Conservation (phyloP, 2,888 invertebrate species). For the Tipula unca region DNA sequence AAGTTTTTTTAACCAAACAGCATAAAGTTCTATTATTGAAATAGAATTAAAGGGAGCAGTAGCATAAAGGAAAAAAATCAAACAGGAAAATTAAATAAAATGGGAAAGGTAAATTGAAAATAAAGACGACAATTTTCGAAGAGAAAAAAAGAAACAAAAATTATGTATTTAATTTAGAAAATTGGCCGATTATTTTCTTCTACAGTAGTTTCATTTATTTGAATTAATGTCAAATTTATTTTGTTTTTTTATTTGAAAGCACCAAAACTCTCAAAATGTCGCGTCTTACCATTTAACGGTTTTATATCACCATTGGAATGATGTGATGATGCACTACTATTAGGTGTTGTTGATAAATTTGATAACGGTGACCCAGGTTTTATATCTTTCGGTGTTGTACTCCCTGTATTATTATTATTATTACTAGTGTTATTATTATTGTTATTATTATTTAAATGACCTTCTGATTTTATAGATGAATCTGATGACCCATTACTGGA, state of each 20-base stretch:
- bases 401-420: constrained; percentile 21
- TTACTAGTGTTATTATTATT: constrained; percentile 19
- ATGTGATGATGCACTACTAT: constrained; percentile 29
- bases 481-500: constrained; percentile 25
- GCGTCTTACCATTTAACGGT: constrained; percentile 27
- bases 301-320: constrained; percentile 28
- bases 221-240: constrained; percentile 24
- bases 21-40: background rate
- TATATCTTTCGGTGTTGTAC: constrained; percentile 27
- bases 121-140: constrained; percentile 9
- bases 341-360: constrained; percentile 28
- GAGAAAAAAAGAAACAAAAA: background rate
- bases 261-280: background rate
- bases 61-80: background rate
- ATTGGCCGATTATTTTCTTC: constrained; percentile 22
- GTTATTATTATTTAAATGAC: constrained; percentile 19
- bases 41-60: background rate
- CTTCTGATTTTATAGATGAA: constrained; percentile 25
- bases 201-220: constrained; percentile 23
- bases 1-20: background rate
- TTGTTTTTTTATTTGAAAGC: background rate
- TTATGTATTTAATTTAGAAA: constrained; percentile 24
- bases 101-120: constrained; percentile 10
- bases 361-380: constrained; percentile 29
- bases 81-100: background rate